phyloP scores from a whole-genome alignment of 92 coral and sea anemone species.

The Pocillopora grandis region DNA sequence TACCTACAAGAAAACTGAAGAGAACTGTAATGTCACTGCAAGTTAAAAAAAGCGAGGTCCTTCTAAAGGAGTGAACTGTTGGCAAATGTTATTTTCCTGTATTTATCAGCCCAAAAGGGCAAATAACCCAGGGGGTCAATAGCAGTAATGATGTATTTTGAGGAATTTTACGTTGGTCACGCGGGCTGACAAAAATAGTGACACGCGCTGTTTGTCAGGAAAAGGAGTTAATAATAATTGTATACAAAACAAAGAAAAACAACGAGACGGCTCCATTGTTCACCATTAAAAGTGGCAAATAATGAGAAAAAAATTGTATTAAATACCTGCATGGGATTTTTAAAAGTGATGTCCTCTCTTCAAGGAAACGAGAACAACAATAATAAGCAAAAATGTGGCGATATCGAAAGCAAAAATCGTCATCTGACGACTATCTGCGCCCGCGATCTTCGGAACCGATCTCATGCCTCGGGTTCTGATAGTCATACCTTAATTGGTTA shows the following conservation, averaged over 20 bases:
- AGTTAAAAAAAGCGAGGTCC: background rate
- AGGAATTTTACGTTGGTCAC: background rate
- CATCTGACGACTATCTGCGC: background rate
- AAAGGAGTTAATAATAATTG: background rate
- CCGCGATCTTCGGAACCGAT: background rate
- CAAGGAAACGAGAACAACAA: background rate
- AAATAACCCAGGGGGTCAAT: background rate
- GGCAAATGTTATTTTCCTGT: too few relatives aligned
- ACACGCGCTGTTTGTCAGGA: constrained; percentile 5
- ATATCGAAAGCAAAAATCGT: background rate
- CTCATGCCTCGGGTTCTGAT: background rate
- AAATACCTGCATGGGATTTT: constrained; percentile 18
- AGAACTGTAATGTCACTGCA: background rate
- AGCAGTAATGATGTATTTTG: constrained; percentile 4
- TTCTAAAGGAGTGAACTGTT: too few relatives aligned
- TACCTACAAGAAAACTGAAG: too few relatives aligned
- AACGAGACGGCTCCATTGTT: background rate
- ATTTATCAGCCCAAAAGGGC: too few relatives aligned
- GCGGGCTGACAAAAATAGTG: background rate
- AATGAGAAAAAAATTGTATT: background rate
- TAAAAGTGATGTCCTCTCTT: background rate
- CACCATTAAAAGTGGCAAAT: background rate
- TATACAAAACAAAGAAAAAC: background rate
- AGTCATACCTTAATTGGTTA: constrained; percentile 5
- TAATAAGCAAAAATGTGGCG: background rate